Percentiles rank a stretch among this genome's conserved stretches.
phyloP scores from a whole-genome alignment of 2,797 vertebrate species.

The Muscicapa comitata region DNA sequence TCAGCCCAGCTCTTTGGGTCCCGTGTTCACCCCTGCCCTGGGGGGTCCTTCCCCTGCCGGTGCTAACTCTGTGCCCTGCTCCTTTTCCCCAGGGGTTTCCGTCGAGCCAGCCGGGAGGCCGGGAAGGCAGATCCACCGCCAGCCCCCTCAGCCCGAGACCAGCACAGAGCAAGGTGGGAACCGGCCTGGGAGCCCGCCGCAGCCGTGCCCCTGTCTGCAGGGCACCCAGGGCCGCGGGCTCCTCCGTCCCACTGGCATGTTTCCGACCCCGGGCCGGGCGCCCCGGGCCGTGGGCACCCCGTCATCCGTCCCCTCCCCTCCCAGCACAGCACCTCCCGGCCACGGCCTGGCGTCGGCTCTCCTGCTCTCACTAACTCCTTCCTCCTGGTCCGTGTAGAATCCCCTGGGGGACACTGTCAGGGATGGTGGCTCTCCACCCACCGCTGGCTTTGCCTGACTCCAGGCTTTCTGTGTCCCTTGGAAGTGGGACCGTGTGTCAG shows the following conservation, averaged over 20 bases:
- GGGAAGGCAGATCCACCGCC: conserved; percentile 90
- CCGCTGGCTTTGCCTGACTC: not conserved
- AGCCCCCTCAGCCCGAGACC: conserved; percentile 83
- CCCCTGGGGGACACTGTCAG: not conserved
- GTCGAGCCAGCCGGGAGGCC: conserved; percentile 86
- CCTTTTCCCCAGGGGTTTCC: conserved; percentile 77
- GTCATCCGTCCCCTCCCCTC: not conserved
- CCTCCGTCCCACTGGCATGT: conserved; percentile 42
- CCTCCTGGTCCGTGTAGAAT: not conserved
- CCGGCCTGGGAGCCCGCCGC: conserved; percentile 71
- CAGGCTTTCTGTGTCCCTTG: not conserved
- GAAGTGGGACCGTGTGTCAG: rapidly evolving
- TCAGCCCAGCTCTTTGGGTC: not conserved
- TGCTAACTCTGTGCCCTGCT: conserved; percentile 71
- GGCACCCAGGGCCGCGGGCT: not conserved
- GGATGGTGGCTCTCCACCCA: not conserved
- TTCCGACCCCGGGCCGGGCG: not conserved
- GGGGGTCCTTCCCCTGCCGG: not conserved
- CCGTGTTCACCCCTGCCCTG: not conserved
- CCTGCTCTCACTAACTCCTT: conserved; percentile 55
- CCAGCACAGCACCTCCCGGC: not conserved
- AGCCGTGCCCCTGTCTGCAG: conserved; percentile 20
- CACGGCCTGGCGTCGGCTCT: conserved; percentile 23
- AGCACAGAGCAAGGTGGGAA: conserved; percentile 92
- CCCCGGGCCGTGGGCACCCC: not conserved